These are phyloP conservation scores for Nasua narica DNA, from an alignment of 2,797 vertebrate genomes.

Conservation along the genomic window DNA sequence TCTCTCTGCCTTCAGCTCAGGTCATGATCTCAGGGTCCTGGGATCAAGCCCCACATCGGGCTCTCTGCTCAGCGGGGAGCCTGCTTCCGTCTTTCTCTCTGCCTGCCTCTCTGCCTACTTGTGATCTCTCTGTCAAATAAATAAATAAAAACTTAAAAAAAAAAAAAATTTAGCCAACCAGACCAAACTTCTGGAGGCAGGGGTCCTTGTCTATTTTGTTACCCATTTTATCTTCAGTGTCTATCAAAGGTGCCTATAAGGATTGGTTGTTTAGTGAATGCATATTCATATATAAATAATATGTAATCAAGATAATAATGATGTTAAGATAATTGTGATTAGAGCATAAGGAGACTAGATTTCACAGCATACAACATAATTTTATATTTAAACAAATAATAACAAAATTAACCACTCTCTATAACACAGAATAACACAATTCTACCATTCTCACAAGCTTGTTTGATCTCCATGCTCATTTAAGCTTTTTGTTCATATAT, in stretches of 20 bases:
- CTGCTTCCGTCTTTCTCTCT: no score
- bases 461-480: background rate
- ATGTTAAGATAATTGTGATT: background rate
- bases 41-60: no score
- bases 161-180: background rate
- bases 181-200: background rate
- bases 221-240: background rate
- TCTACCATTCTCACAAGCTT: background rate
- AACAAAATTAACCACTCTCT: background rate
- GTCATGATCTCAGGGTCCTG: no score
- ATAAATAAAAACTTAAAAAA: no score
- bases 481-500: background rate
- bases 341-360: background rate
- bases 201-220: background rate
- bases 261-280: background rate
- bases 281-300: background rate
- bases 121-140: no score
- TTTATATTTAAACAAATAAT: background rate
- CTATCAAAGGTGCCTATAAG: background rate
- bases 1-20: no score
- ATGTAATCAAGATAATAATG: background rate
- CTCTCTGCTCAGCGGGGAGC: no score
- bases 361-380: background rate
- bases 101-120: no score
- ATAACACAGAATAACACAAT: no score